Evolutionary conservation across 2,888 invertebrate genomes (phyloP).

Genomic region (Toxonevra muliebris): DNA sequence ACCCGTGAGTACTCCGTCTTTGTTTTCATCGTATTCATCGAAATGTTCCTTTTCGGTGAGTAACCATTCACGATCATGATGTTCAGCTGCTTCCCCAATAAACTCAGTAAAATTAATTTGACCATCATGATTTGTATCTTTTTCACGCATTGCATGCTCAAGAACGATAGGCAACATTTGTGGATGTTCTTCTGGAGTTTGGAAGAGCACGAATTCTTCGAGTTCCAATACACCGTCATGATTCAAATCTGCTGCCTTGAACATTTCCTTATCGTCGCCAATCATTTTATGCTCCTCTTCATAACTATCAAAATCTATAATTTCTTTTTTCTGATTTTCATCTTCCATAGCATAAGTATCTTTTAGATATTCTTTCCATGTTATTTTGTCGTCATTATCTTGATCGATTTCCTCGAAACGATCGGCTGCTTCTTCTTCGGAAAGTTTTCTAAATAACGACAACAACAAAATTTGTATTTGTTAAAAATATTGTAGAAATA

Average conservation of each 20-base stretch:
- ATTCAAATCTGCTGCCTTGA: slow-evolving; percentile 84
- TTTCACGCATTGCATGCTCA: slow-evolving; percentile 84
- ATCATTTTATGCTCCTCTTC: slow-evolving; percentile 71
- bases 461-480: too few species aligned
- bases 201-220: slow-evolving; percentile 87
- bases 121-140: slow-evolving; percentile 87
- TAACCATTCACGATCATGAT: slow-evolving; percentile 79
- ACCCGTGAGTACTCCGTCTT: slow-evolving; percentile 81
- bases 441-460: slow-evolving; percentile 75
- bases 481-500: not conserved
- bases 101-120: slow-evolving; percentile 77
- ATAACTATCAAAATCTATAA: slow-evolving; percentile 66
- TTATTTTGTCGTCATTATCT: slow-evolving; percentile 81
- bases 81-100: slow-evolving; percentile 66
- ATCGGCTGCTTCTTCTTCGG: slow-evolving; percentile 87
- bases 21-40: slow-evolving; percentile 84
- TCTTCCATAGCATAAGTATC: slow-evolving; percentile 85
- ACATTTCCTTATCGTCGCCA: slow-evolving; percentile 85
- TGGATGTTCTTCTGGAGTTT: slow-evolving; percentile 92
- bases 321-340: slow-evolving; percentile 65
- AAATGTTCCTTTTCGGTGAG: slow-evolving; percentile 82
- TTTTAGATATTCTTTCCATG: slow-evolving; percentile 90
- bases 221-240: slow-evolving; percentile 79
- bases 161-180: slow-evolving; percentile 84
- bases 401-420: slow-evolving; percentile 86